phyloP scores from a whole-genome alignment of 2,113 vertebrate genomes.

The Neoarius graeffei region DNA sequence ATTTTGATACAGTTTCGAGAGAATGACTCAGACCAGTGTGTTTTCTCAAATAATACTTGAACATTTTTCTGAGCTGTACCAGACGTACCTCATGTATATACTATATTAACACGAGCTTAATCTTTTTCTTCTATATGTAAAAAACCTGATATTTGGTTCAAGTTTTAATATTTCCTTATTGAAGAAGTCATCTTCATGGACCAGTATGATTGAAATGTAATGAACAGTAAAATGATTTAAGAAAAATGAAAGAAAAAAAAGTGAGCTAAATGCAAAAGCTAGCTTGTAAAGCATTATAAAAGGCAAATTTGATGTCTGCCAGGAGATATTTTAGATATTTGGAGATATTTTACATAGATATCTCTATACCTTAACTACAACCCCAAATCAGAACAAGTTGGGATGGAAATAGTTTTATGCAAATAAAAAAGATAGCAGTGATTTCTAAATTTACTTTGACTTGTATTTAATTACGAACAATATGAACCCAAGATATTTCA shows the following conservation, averaged over 20 bases:
- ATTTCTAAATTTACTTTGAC: too few relatives aligned
- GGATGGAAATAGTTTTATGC: too few relatives aligned
- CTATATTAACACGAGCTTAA: neutral
- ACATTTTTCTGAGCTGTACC: neutral
- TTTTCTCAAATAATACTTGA: neutral
- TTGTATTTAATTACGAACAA: too few relatives aligned
- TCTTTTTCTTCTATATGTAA: neutral
- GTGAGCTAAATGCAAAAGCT: too few relatives aligned
- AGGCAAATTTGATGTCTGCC: neutral
- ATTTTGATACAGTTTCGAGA: neutral
- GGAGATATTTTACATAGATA: too few relatives aligned
- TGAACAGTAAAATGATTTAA: neutral
- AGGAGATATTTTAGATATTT: neutral
- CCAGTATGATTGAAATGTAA: neutral
- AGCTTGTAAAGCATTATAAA: neutral
- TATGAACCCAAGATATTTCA: too few relatives aligned
- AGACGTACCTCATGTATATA: neutral
- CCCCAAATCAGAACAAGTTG: too few relatives aligned
- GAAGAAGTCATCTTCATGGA: neutral
- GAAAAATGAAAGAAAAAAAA: neutral
- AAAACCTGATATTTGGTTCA: neutral
- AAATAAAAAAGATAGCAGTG: too few relatives aligned
- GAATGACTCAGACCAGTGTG: slow-evolving; percentile 16
- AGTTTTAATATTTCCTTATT: neutral
- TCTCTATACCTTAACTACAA: too few relatives aligned